Evolutionary conservation across 2,113 vertebrate species (phyloP).

Genomic region (Ictalurus furcatus): DNA sequence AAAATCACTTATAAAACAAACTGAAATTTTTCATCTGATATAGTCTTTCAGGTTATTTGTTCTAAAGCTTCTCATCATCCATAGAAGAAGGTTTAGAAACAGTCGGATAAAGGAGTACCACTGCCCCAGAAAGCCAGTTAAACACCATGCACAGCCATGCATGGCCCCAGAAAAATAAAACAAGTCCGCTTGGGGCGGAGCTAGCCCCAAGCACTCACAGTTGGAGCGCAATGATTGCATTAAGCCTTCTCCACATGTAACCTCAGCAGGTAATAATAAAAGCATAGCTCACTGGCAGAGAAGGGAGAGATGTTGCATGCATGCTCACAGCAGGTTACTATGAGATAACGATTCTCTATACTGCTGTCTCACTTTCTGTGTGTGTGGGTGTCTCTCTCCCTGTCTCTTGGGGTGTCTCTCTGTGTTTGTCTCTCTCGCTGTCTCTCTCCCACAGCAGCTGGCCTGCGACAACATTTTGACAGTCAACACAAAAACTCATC

Average conservation of each 20-base stretch:
- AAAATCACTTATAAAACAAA: neutral
- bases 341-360: conserved; percentile 13
- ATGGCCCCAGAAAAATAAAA: neutral
- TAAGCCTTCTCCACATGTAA: conserved; percentile 10
- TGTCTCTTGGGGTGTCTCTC: neutral
- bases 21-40: neutral
- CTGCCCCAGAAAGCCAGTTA: neutral
- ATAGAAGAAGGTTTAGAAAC: neutral
- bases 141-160: neutral
- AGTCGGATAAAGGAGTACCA: neutral
- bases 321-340: neutral
- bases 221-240: conserved; percentile 23
- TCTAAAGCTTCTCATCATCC: neutral
- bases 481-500: neutral
- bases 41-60: neutral
- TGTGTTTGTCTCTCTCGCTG: neutral
- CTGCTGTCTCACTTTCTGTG: neutral
- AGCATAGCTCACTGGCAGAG: conserved; percentile 3
- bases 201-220: conserved; percentile 11
- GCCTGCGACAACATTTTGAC: neutral
- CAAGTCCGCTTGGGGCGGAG: neutral
- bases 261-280: conserved; percentile 29
- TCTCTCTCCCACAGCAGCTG: neutral
- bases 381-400: neutral
- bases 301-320: conserved; percentile 8